These are phyloP conservation scores for Otis tarda DNA, from an alignment of 2,113 vertebrate genomes.

Conservation along the genomic window DNA sequence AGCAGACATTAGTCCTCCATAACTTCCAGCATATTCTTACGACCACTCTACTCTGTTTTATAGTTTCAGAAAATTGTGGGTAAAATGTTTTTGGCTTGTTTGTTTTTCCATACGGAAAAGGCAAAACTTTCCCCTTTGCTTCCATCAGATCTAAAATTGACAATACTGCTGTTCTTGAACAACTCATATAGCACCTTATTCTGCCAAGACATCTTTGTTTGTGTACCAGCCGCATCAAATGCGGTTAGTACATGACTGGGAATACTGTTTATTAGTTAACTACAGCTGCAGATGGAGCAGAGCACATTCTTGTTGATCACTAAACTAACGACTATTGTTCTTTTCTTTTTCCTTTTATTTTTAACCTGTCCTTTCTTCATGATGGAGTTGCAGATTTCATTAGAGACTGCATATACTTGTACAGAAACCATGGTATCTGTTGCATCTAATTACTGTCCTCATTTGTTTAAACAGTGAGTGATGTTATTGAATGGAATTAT, in stretches of 20 bases:
- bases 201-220: slow-evolving; percentile 60
- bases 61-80: not conserved
- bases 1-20: not conserved
- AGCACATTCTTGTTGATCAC: slow-evolving; percentile 2
- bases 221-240: slow-evolving; percentile 21
- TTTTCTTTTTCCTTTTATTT: slow-evolving; percentile 15
- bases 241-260: slow-evolving; percentile 15
- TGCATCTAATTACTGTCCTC: not conserved
- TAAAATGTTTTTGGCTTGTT: not conserved
- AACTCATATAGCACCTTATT: not conserved
- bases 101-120: slow-evolving; percentile 15
- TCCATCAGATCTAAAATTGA: not conserved
- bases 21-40: not conserved
- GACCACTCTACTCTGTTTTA: not conserved
- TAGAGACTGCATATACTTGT: not conserved
- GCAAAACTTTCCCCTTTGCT: not conserved
- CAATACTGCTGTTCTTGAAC: slow-evolving; percentile 2
- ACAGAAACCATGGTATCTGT: not conserved
- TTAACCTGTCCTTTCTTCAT: not conserved
- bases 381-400: not conserved
- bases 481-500: slow-evolving; percentile 14
- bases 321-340: slow-evolving; percentile 1
- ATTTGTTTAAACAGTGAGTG: slow-evolving; percentile 3
- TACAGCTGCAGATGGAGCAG: slow-evolving; percentile 57
- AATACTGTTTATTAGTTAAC: slow-evolving; percentile 63